Conservation (phyloP, 2,113 vertebrate genomes). For the Psammodynastes pulverulentus region DNA sequence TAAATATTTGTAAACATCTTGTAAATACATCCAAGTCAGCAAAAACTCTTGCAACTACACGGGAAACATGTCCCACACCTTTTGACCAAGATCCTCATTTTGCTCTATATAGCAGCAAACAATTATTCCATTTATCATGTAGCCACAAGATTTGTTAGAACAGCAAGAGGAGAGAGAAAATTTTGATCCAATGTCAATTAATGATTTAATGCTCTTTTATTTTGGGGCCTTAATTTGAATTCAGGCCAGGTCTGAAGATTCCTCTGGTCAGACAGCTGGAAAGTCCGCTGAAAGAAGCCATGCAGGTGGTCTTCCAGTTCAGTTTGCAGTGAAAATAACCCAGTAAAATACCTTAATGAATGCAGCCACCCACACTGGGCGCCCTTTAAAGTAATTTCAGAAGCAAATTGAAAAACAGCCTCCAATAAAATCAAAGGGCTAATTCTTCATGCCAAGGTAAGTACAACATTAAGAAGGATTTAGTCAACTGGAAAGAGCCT, state of each 20-base stretch:
- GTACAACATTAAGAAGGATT: constrained; percentile 30
- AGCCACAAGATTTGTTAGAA: constrained; percentile 50
- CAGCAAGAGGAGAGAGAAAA: constrained; percentile 48
- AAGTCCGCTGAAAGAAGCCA: constrained; percentile 68
- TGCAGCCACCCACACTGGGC: constrained; percentile 73
- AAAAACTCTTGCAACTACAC: constrained; percentile 20
- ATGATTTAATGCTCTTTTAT: constrained; percentile 67
- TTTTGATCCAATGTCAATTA: constrained; percentile 61
- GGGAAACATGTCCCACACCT: constrained; percentile 8
- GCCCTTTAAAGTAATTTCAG: constrained; percentile 63
- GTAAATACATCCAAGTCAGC: neutral
- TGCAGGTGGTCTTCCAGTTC: constrained; percentile 72
- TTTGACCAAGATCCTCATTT: neutral
- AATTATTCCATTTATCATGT: constrained; percentile 47
- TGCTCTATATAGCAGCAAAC: constrained; percentile 12
- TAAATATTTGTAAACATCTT: neutral
- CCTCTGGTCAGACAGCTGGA: constrained; percentile 75
- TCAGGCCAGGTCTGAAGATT: constrained; percentile 65
- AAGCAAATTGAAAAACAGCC: constrained; percentile 54
- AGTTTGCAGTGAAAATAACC: constrained; percentile 53
- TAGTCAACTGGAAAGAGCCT: constrained; percentile 35
- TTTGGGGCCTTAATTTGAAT: constrained; percentile 64
- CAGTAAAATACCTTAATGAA: constrained; percentile 72
- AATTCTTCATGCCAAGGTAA: constrained; percentile 58
- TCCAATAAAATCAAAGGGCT: constrained; percentile 64